Evolutionary conservation across 2,888 invertebrate species (phyloP), one percentile per base, ranked within the genome.

Genomic region (Lampropteryx suffumata): DNA sequence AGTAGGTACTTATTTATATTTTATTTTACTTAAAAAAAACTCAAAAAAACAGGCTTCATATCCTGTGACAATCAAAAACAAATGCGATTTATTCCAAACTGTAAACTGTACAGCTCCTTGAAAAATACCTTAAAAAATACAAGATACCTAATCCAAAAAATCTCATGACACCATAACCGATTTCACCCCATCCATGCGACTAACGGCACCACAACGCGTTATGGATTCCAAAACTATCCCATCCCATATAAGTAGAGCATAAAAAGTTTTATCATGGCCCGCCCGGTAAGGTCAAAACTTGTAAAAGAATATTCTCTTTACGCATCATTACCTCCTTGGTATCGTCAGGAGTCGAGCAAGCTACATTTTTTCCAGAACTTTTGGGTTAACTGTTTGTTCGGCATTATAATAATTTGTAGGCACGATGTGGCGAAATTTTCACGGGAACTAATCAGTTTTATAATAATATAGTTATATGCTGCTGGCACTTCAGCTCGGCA

Each of bases 251-350:
- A 84, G 76, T 76, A 79, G 78, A 74, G 78, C 81, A 84, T 87
- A 85, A 84, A 87, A 89, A 88, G 76, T 88, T 88, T 84, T 84
- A 84, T 87, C 83, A 82, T 77, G 69, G 68, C 71, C 72, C 72
- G 57, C 70, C n/a, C 76, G 77, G 82, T 76, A 69, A 40, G 66
- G 69, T 67, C 63, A 62, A 71, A 82, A 84, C 77, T 85, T 86
- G 75, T 72, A 69, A 71, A 78, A 84, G 79, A 79, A 79, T 79
- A 79, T 80, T 78, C 79, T 68, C 77, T 76, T 65, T 67, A 72
- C 80, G 84, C 73, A 53, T 82, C 86, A 88, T 89, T 88, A 86
- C 82, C 71, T 71, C 64, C 44, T 54, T 46, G 51, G 42, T 42
- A 34, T 43, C 35, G 48, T 49, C 45, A 33, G 60, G 63, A 61